Evolutionary conservation across 2,888 invertebrate species (phyloP).

Genomic region (Orthonevra nobilis): DNA sequence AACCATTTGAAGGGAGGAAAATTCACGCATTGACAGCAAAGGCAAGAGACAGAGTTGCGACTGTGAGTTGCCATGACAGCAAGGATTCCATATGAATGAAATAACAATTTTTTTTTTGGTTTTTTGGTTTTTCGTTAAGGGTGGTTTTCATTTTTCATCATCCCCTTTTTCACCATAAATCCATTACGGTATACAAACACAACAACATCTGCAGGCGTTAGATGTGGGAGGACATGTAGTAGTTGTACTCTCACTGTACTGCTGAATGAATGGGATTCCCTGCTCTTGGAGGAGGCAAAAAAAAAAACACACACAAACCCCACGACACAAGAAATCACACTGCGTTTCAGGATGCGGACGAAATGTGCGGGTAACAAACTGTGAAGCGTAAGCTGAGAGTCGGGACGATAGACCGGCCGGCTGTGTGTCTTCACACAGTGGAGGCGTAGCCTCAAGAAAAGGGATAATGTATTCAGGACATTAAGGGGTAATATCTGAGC

Average conservation of each 20-base stretch:
- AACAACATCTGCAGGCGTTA: slow-evolving; percentile 23
- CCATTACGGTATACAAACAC: slow-evolving; percentile 57
- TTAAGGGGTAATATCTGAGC: no score
- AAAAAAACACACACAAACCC: no score
- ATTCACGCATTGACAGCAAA: slow-evolving; percentile 53
- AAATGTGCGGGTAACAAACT: slow-evolving; percentile 58
- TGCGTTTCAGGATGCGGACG: slow-evolving; percentile 29
- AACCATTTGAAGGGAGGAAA: slow-evolving; percentile 43
- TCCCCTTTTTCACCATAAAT: slow-evolving; percentile 45
- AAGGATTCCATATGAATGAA: slow-evolving; percentile 47
- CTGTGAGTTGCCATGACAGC: not conserved
- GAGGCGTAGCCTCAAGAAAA: slow-evolving; percentile 13
- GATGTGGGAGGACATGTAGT: slow-evolving; percentile 28
- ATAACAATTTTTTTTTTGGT: not conserved
- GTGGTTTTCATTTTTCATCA: slow-evolving; percentile 44
- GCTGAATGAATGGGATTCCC: slow-evolving; percentile 57
- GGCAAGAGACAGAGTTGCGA: slow-evolving; percentile 42
- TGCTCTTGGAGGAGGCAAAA: slow-evolving; percentile 22
- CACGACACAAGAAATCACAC: slow-evolving; percentile 39
- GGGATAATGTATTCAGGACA: not conserved
- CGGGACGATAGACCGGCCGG: not conserved
- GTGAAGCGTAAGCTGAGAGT: slow-evolving; percentile 31
- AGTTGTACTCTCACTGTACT: no score
- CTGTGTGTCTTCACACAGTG: slow-evolving; percentile 41
- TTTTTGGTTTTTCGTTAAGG: slow-evolving; percentile 26